phyloP scores from a whole-genome alignment of 2,113 vertebrate species.

The Nothoprocta pentlandii region DNA sequence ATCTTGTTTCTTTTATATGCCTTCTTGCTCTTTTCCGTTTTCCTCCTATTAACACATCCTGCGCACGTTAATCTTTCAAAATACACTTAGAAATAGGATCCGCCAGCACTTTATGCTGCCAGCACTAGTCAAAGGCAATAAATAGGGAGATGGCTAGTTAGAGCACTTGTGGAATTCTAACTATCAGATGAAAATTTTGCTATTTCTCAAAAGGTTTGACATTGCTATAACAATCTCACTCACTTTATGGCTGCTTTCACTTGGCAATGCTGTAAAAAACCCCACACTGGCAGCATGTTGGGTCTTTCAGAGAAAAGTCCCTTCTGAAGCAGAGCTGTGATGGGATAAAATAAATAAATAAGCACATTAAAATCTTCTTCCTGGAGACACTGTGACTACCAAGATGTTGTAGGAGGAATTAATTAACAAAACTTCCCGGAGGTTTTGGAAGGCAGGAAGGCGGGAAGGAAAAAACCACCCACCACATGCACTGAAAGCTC shows the following conservation, averaged over 20 bases:
- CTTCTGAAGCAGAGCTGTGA: background rate
- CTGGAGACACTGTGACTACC: background rate
- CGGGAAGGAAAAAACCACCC: no score
- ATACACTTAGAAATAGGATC: background rate
- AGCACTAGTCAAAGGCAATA: background rate
- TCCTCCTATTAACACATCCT: constrained; percentile 14
- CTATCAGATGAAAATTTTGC: background rate
- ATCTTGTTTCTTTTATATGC: background rate
- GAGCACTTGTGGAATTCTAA: background rate
- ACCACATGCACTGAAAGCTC: background rate
- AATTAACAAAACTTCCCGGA: background rate
- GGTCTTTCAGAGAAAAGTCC: background rate
- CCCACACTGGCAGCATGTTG: background rate
- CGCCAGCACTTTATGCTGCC: background rate
- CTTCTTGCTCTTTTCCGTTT: constrained; percentile 16
- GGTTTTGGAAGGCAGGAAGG: background rate
- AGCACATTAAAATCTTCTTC: rapidly evolving
- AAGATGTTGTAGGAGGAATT: background rate
- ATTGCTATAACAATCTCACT: background rate
- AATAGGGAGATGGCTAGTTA: background rate
- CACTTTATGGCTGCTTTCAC: background rate
- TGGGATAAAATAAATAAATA: background rate
- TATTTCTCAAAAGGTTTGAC: background rate
- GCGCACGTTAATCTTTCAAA: background rate
- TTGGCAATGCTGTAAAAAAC: background rate